Conservation (phyloP, 2,888 invertebrate species). For the Pogonocherus hispidulus region DNA sequence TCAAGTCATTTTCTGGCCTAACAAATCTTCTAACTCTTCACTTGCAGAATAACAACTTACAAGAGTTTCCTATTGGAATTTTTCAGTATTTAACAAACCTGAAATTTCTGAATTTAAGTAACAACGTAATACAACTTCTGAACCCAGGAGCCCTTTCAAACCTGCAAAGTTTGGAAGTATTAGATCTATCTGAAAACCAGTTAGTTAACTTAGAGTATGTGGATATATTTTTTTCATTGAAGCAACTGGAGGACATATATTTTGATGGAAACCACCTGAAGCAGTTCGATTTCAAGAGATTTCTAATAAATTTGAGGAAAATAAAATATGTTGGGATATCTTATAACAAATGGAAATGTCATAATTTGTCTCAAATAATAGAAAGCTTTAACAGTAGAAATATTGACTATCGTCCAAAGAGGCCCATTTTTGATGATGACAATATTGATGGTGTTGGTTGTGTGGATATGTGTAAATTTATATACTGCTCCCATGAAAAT, state of each 20-base stretch:
- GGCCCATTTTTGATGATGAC: constrained; percentile 33
- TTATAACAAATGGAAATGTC: constrained; percentile 50
- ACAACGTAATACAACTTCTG: constrained; percentile 43
- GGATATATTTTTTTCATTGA: constrained; percentile 46
- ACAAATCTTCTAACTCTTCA: constrained; percentile 29
- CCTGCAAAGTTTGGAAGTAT: constrained; percentile 36
- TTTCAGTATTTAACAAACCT: constrained; percentile 44
- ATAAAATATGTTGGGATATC: constrained; percentile 47
- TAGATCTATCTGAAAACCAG: constrained; percentile 48
- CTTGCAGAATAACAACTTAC: constrained; percentile 43
- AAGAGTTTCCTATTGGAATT: constrained; percentile 36
- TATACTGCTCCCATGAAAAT: constrained; percentile 38
- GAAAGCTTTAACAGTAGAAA: constrained; percentile 38
- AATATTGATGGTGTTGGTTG: constrained; percentile 50
- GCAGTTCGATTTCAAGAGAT: constrained; percentile 37
- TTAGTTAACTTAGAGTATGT: constrained; percentile 42
- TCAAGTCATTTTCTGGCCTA: constrained; percentile 25
- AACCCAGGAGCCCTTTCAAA: constrained; percentile 51
- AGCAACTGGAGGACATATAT: constrained; percentile 36
- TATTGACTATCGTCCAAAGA: constrained; percentile 39
- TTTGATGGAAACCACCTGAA: constrained; percentile 50
- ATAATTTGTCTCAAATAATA: constrained; percentile 45
- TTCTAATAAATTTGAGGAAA: constrained; percentile 36
- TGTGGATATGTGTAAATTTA: constrained; percentile 48
- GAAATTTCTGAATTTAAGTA: constrained; percentile 38